Percentiles rank a stretch among this genome's conserved stretches.
phyloP scores from a whole-genome alignment of 2,888 invertebrate species.

The Polylopha cassiicola region DNA sequence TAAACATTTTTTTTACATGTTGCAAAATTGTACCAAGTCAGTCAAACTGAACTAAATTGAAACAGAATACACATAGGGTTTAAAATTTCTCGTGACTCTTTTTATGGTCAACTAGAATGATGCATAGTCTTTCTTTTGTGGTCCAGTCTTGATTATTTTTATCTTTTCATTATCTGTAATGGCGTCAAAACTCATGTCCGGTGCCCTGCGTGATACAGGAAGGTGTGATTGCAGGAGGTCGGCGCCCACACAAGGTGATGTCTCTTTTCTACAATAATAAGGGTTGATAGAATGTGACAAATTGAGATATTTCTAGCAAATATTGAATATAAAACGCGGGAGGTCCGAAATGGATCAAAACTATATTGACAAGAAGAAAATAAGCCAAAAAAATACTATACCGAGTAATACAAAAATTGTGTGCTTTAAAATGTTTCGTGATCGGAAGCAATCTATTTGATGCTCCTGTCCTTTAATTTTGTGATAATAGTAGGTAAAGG shows the following conservation, averaged over 20 bases:
- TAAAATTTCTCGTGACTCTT: conserved; percentile 21
- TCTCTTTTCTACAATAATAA: conserved; percentile 59
- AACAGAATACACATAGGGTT: conserved; percentile 24
- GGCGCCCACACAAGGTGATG: conserved; percentile 65
- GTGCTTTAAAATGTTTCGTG: conserved; percentile 41
- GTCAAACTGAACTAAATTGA: conserved; percentile 15
- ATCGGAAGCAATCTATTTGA: conserved; percentile 56
- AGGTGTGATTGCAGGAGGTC: conserved; percentile 59
- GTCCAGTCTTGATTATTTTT: conserved; percentile 70
- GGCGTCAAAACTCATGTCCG: conserved; percentile 73
- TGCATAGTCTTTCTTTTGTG: conserved; percentile 42
- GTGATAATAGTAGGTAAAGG: conserved; percentile 32
- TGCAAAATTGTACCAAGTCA: conserved; percentile 4
- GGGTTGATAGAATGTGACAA: conserved; percentile 58
- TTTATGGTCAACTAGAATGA: conserved; percentile 14
- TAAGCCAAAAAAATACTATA: conserved; percentile 4
- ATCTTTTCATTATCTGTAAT: conserved; percentile 62
- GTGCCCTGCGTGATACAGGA: conserved; percentile 70
- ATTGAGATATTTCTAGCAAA: conserved; percentile 42
- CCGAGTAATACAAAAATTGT: conserved; percentile 27
- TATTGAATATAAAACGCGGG: conserved; percentile 45
- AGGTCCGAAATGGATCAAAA: conserved; percentile 40
- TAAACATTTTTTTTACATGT: conserved; percentile 52
- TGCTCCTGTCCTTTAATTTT: conserved; percentile 40
- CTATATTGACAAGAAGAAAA: conserved; percentile 13